Evolutionary conservation across 2,113 vertebrate genomes (phyloP), one percentile per base, ranked within the genome.

Genomic region (Mungos mungo): DNA sequence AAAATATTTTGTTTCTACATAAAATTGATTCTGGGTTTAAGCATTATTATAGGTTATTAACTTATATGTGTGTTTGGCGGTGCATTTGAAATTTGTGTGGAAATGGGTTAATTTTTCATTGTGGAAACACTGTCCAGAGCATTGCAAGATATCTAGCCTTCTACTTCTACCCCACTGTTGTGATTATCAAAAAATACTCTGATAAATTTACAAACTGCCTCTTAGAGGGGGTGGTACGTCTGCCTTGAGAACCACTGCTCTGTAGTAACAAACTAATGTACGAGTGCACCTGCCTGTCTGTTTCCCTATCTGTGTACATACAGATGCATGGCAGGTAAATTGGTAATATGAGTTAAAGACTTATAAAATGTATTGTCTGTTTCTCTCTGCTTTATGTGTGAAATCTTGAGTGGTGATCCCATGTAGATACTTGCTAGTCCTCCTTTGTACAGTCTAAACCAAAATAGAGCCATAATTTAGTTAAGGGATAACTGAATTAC

Each of bases 61-160:
- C 13, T 80, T 94, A 82, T 3, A 45, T 66, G 0, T 54, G 19
- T 93, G 27, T 89, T 66, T 79, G 57, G 41, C 8, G 60, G 41
- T 84, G 13, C 33, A 86, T 76, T 88, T 93, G 38, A 86, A 92
- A 92, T 81, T 71, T 79, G 90, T 91, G n/a, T 41, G 29, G n/a
- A 92, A 89, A 21, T 86, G 33, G 41, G 57, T 66, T 15, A 6
- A 3, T 35, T 81, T 94, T 96, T 87, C 35, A 47, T 65, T 85
- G 38, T 82, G 2, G 33, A 81, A 47, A 27, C 69, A 71, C 41
- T 81, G 31, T 41, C 50, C 68, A 29, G 11, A 81, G n/a, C 66
- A 45, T 47, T 86, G 60, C 45, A 80, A 23, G 35, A 5, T 79
- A 71, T 57, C 9, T 86, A 76, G 76, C 16, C 25, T 21, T 87